Evolutionary conservation across 2,113 vertebrate species (phyloP), one percentile per base, ranked within the genome.

Genomic region (Mastomys natalensis): DNA sequence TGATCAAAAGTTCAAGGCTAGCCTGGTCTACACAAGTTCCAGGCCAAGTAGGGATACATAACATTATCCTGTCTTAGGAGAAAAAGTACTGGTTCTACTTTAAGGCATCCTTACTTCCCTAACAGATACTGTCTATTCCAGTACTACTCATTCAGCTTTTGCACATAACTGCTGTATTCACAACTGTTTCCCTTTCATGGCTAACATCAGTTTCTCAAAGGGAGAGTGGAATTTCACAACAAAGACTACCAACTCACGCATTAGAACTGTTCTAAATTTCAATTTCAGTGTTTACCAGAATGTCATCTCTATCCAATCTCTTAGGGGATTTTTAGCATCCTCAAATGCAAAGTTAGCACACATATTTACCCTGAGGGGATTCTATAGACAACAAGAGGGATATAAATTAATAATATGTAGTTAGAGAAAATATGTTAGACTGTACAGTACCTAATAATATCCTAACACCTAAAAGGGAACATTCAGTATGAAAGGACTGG

Each of bases 261-360:
- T 82, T 43, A 81, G 45, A 81, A 22, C 37, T 77, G 31, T 94
- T 40, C 22, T 92, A 94, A 96, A 96, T 84, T 51, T 58, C 73
- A 94, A 24, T 89, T 95, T 89, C n/a, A 97, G 64, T 55, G 82
- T 62, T 93, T 76, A 86, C 6, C 70, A 95, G 7, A 37, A 91
- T 51, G 16, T 26, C 77, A 78, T 94, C 72, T 96, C 89, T 21
- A 93, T 78, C 58, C 78, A 93, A 85, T 19, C 45, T 87, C 89
- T 84, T 88, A 40, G 62, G 8, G 26, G 31, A 86, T 94, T 66
- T 48, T 91, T 76, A 84, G 55, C 22, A 90, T 93, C 26, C 55
- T 66, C 60, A 92, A 15, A 60, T 26, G 13, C 2, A 96, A 93
- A 95, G 89, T 81, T n/a, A 92, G 12, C 37, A 89, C 68, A 89